Evolutionary conservation across 2,888 invertebrate genomes (phyloP).

Genomic region (Cephus sareptanus): DNA sequence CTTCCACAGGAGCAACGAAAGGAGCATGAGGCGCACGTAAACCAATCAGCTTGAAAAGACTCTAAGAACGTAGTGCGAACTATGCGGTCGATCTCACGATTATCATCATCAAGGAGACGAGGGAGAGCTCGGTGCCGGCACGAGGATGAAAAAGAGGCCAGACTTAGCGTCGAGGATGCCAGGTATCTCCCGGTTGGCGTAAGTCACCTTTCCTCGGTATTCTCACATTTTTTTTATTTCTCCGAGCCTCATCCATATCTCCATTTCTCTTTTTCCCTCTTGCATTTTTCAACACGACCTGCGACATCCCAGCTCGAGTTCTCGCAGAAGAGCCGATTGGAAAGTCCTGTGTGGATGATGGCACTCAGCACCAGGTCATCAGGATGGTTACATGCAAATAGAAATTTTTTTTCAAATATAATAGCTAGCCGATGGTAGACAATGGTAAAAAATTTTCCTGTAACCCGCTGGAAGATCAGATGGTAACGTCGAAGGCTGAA

Average conservation of each 20-base stretch:
- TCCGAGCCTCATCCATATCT: not conserved
- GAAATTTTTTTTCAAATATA: not conserved
- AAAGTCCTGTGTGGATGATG: not conserved
- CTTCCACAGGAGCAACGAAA: conserved; percentile 6
- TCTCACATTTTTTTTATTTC: not conserved
- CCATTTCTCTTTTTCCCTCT: not conserved
- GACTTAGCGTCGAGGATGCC: not conserved
- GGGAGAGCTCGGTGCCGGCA: not conserved
- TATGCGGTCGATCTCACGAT: conserved; percentile 16
- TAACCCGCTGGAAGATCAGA: not conserved
- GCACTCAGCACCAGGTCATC: not conserved
- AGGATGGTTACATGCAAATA: not conserved
- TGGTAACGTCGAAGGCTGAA: not conserved
- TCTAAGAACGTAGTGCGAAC: conserved; percentile 17
- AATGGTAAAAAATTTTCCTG: not conserved
- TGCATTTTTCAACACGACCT: not conserved
- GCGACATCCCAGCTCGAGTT: not conserved
- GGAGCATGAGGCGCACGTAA: not conserved
- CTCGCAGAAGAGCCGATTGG: not conserved
- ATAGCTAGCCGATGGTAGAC: not conserved
- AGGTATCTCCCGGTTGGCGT: not conserved
- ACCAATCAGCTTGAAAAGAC: not conserved
- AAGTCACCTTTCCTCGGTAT: not conserved
- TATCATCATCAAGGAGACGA: not conserved
- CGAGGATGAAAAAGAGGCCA: not conserved